Conservation (phyloP, 2,888 invertebrate genomes). For the Thymelicus lineola region DNA sequence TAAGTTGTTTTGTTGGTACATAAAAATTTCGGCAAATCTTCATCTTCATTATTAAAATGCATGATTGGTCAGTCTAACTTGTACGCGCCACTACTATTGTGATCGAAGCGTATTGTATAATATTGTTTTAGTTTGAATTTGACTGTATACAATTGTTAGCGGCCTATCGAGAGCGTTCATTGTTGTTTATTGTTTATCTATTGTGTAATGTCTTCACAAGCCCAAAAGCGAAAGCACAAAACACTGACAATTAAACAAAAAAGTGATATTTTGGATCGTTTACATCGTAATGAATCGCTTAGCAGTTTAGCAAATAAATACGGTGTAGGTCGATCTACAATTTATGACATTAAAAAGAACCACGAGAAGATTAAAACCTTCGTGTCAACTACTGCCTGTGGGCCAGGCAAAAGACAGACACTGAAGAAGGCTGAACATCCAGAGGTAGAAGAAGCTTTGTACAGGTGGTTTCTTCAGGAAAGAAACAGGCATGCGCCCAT, state of each 20-base stretch:
- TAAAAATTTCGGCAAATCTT: no score
- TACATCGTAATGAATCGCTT: conserved; percentile 39
- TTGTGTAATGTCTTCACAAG: background rate
- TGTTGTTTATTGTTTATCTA: no score
- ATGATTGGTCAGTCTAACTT: no score
- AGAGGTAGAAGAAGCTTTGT: conserved; percentile 40
- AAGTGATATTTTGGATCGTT: conserved; percentile 38
- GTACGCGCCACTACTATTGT: no score
- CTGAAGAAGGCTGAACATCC: conserved; percentile 37
- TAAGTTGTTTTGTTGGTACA: no score
- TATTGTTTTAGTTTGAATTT: no score
- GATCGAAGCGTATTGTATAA: no score
- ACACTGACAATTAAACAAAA: conserved; percentile 38
- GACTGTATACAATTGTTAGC: no score
- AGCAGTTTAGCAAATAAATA: conserved; percentile 32
- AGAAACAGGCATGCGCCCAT: conserved; percentile 36
- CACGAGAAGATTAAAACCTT: conserved; percentile 36
- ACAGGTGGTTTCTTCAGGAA: conserved; percentile 41
- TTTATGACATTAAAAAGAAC: conserved; percentile 36
- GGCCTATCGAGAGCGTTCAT: no score
- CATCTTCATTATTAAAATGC: no score
- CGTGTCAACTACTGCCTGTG: conserved; percentile 33
- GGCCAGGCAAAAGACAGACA: conserved; percentile 38
- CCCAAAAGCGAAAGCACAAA: conserved; percentile 24
- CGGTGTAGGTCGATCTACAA: conserved; percentile 39